Percentiles rank a stretch among this genome's conserved stretches.
phyloP scores from a whole-genome alignment of 2,113 vertebrate genomes.

The Albula glossodonta region DNA sequence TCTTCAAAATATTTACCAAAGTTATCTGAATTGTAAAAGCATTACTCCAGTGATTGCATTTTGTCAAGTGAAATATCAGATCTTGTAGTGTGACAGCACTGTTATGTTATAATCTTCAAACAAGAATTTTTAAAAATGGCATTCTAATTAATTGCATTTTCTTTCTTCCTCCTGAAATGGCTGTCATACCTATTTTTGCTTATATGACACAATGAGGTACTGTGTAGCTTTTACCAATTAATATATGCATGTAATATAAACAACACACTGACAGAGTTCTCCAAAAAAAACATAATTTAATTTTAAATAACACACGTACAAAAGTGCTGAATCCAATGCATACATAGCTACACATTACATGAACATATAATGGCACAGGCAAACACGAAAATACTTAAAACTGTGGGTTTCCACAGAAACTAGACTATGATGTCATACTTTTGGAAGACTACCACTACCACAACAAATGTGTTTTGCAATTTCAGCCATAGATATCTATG shows the following conservation, averaged over 20 bases:
- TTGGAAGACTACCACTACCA: conserved; percentile 9
- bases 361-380: conserved; percentile 20
- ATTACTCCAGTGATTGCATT: no score
- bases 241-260: background rate
- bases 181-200: no score
- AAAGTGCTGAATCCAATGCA: conserved; percentile 33
- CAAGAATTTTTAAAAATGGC: no score
- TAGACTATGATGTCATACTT: background rate
- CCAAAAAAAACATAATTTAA: conserved; percentile 46
- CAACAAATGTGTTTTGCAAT: conserved; percentile 14
- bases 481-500: background rate
- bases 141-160: no score
- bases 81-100: no score
- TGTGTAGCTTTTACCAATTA: background rate
- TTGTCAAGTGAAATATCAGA: no score
- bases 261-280: background rate
- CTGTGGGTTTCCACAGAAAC: background rate
- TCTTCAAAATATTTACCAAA: no score
- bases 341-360: conserved; percentile 18
- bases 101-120: no score
- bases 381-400: conserved; percentile 18
- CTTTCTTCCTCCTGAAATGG: no score
- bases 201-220: no score
- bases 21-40: no score
- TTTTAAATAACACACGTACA: conserved; percentile 41